Base-by-base conservation (phyloP, 2,113 vertebrate genomes). In the Neogobius melanostomus region DNA sequence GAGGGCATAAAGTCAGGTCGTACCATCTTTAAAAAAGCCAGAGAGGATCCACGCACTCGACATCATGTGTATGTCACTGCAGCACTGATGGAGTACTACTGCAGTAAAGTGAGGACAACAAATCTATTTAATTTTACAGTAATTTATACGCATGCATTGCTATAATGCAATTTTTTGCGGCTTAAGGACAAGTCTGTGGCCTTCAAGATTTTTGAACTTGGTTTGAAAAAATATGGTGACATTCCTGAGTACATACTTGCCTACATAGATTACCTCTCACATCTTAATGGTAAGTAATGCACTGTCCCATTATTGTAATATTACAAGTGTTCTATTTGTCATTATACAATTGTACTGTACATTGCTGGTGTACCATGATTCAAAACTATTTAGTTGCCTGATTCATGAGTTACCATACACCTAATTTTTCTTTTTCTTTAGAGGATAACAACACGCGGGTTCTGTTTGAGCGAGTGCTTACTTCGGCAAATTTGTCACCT, bases 391-490 rank as follows among this genome's bases (percentile, higher is more conserved):
- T 21, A 21, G 21, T 21, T 21, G 21, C 21, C 21, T 21, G 21
- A 2, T 21, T 21, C 21, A 21, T 21, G 21, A 21, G 21, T 21
- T 21, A 21, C 21, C 21, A 21, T 11, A 36, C 36, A 59, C 21
- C 57, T 50, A 14, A 7, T 53, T 51, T 62, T 28, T 69, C 49
- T 45, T 14, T 67, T 11, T 45, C 65, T 51, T 77, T 92, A 99
- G 97, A 99, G 96, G 97, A 99, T 87, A 99, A 99, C 91, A 99
- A 99, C 91, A 99, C 98, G 16, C 94, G 98, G 89, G 98, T 99
- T 90, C 91, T 99, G 87, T 99, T 99, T 94, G 98, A 99, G 90
- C 94, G 98, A 44, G 98, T 99, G 87, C 94, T 99, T 89, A 99
- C 97, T 69, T 99, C 98, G 75, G 97, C 97, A 88, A 99, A 96